Conservation (phyloP, 2,888 invertebrate species). For the Volucella zonaria region DNA sequence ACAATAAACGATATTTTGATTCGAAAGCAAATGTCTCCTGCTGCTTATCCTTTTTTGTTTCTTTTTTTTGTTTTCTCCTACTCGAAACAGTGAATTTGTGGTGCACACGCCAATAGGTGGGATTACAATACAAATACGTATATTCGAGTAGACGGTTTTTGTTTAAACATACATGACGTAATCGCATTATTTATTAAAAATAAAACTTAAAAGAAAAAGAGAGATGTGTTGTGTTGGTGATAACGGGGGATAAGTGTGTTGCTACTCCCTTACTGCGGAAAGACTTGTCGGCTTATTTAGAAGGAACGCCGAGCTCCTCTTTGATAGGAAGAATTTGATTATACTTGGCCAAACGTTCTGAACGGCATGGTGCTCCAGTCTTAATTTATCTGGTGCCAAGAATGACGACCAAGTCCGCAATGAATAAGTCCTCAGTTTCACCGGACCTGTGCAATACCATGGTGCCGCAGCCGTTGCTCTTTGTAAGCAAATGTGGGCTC, state of each 20-base stretch:
- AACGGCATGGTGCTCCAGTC: too few relatives aligned
- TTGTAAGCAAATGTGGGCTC: constrained; percentile 96
- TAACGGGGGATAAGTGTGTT: not conserved
- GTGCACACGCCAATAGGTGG: constrained; percentile 65
- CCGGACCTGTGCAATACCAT: constrained; percentile 99
- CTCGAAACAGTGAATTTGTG: constrained; percentile 59
- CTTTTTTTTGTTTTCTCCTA: too few relatives aligned
- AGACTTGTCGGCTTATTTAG: constrained; percentile 96
- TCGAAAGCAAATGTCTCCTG: constrained; percentile 43
- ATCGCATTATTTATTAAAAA: constrained; percentile 53
- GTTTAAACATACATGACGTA: constrained; percentile 56
- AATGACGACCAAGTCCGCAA: constrained; percentile 99
- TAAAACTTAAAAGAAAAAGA: too few relatives aligned
- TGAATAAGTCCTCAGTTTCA: constrained; percentile 99
- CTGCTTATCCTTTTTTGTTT: constrained; percentile 35
- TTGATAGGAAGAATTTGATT: too few relatives aligned
- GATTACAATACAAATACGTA: constrained; percentile 71
- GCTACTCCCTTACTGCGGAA: constrained; percentile 88
- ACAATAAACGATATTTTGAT: constrained; percentile 56
- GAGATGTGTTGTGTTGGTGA: constrained; percentile 56
- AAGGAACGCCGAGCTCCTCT: constrained; percentile 94
- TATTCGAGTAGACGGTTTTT: constrained; percentile 41
- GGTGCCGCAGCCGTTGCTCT: constrained; percentile 97
- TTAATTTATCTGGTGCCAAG: too few relatives aligned
- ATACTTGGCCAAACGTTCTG: too few relatives aligned